Conservation (phyloP, 2,888 invertebrate species). For the Aporophyla lueneburgensis region DNA sequence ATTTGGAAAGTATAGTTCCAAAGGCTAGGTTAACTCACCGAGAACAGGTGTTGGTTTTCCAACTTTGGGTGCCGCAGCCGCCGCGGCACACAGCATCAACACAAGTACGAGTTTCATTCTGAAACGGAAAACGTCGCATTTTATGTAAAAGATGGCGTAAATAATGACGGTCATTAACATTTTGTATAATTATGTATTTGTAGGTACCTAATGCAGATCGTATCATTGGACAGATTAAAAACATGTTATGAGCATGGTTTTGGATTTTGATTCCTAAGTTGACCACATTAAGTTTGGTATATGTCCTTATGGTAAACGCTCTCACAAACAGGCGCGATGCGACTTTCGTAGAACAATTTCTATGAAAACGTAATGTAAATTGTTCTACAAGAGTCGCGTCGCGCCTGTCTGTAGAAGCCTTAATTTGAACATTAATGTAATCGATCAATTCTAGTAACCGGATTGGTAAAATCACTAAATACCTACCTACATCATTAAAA, state of each 20-base stretch:
- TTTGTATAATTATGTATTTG: constrained; percentile 32
- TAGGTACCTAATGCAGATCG: constrained; percentile 40
- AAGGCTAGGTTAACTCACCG: constrained; percentile 56
- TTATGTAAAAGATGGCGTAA: constrained; percentile 45
- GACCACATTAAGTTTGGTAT: constrained; percentile 2
- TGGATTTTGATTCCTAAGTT: constrained; percentile 14
- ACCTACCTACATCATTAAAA: neutral
- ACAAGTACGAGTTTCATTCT: constrained; percentile 83
- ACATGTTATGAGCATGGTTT: constrained; percentile 35
- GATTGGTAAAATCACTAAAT: neutral
- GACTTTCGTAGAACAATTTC: no score
- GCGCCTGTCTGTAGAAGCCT: no score
- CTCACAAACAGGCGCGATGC: no score
- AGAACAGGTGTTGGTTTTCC: constrained; percentile 55
- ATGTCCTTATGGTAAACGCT: neutral
- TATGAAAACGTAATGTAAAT: no score
- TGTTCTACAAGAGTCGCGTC: no score
- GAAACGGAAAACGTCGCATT: constrained; percentile 62
- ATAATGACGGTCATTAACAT: constrained; percentile 56
- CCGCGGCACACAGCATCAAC: constrained; percentile 77
- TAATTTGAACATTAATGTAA: constrained; percentile 4
- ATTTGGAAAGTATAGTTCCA: neutral
- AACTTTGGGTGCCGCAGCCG: constrained; percentile 76
- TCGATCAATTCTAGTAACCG: neutral
- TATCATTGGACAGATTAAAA: constrained; percentile 56